Conservation (phyloP, 2,113 vertebrate genomes). For the Narcine bancroftii region DNA sequence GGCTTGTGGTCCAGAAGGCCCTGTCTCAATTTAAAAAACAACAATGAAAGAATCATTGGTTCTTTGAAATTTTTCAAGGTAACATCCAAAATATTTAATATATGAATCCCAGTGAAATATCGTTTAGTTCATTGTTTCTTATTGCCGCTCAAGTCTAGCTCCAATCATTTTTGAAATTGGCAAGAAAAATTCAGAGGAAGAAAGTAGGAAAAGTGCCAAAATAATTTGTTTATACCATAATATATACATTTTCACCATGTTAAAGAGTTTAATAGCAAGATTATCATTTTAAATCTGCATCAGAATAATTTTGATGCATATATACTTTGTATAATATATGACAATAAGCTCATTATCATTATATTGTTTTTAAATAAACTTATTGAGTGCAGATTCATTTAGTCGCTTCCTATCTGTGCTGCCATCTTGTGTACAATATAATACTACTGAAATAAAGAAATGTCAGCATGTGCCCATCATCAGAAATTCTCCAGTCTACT, state of each 20-base stretch:
- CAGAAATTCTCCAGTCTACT: neutral
- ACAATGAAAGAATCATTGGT: no score
- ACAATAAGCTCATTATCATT: no score
- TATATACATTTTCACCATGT: neutral
- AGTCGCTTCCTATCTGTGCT: constrained; percentile 43
- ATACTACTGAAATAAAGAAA: neutral
- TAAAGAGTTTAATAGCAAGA: neutral
- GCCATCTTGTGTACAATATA: constrained; percentile 52
- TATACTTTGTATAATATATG: no score
- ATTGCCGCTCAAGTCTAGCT: neutral
- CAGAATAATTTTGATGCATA: neutral
- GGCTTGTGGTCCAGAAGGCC: no score
- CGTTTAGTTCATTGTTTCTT: neutral
- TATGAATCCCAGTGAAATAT: neutral
- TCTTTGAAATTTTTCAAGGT: neutral
- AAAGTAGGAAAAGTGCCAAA: neutral
- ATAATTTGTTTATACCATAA: neutral
- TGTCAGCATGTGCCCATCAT: neutral
- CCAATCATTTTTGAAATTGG: neutral
- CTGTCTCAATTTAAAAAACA: no score
- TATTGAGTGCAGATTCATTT: neutral
- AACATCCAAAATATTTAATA: neutral
- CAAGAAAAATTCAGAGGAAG: neutral
- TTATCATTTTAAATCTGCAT: neutral
- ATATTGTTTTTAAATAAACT: neutral